Evolutionary conservation across 2,113 vertebrate genomes (phyloP), one percentile per base, ranked within the genome.

Genomic region (Oncorhynchus keta): DNA sequence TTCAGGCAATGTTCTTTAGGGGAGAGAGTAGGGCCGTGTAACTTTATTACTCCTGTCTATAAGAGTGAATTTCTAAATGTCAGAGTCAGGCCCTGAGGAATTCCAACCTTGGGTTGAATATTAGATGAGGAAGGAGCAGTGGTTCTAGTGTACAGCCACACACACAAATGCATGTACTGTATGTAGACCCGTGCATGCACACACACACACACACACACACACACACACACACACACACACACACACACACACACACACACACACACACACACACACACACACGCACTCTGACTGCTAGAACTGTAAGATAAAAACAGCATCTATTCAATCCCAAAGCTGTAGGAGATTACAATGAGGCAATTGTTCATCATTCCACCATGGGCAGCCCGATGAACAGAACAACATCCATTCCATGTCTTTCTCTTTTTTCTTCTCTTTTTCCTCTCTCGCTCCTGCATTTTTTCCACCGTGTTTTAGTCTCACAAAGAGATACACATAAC

Each of bases 21-120:
- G 20, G n/a, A 22, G n/a, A n/a, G n/a, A 62, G 51, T 55, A 14
- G 59, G n/a, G 8, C 84, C 72, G 64, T 24, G 82, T 89, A 87
- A 87, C 89, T 91, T 89, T 89, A 89, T 87, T 88, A 85, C 88
- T 87, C 51, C 81, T 81, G 79, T 85, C 85, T 90, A 84, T 85
- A 85, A 83, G 85, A 84, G 77, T 92, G 91, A 18, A 55, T 14
- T 55, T 55, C 16, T 16, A 18, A 55, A 55, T 55, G 51, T 90
- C 89, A 92, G 80, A 55, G 86, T 45, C 74, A 85, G 83, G 83
- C 85, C 87, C 87, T n/a, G 70, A 86, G 87, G 89, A 89, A 88
- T 82, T 84, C 70, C 79, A 82, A 84, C 87, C 87, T 83, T 80
- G 11, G 77, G 75, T 79, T 28, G 81, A 90, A 90, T 90, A 89